Conservation (phyloP, 2,113 vertebrate genomes). For the Cranoglanis bouderius region DNA sequence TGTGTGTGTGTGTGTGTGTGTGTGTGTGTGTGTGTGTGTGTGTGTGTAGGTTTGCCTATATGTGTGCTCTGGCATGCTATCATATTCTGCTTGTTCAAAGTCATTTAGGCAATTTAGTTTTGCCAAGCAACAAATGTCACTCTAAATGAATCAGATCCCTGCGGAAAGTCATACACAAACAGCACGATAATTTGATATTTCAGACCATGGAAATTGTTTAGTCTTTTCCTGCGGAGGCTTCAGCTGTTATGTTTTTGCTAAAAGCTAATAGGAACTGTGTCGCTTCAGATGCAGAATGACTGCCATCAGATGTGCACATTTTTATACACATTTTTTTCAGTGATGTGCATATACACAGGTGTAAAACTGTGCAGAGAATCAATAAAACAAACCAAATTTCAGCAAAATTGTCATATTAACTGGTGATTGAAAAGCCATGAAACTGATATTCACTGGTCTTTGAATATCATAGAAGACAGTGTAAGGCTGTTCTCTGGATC, state of each 20-base stretch:
- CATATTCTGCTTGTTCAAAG: slow-evolving; percentile 39
- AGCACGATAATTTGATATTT: slow-evolving; percentile 49
- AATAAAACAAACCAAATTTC: background rate
- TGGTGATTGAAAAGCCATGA: background rate
- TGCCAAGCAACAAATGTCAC: slow-evolving; percentile 40
- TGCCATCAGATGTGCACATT: background rate
- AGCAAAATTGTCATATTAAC: background rate
- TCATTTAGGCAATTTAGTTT: slow-evolving; percentile 44
- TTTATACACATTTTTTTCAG: background rate
- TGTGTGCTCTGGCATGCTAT: slow-evolving; percentile 1
- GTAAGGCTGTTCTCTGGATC: too few relatives aligned
- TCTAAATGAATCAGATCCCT: slow-evolving; percentile 48
- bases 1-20: slow-evolving; percentile 23
- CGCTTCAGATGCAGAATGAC: background rate
- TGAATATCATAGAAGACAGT: background rate
- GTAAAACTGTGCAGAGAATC: background rate
- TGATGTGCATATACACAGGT: background rate
- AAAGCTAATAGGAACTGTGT: background rate
- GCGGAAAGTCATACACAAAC: slow-evolving; percentile 34
- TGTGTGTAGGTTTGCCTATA: slow-evolving; percentile 29
- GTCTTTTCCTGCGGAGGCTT: background rate
- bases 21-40: slow-evolving; percentile 12
- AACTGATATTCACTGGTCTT: background rate
- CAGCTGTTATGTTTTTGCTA: slow-evolving; percentile 10
- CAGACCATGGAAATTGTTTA: slow-evolving; percentile 16